Evolutionary conservation across 2,888 invertebrate genomes (phyloP), one percentile per base, ranked within the genome.

Genomic region (Pheosia gnoma): DNA sequence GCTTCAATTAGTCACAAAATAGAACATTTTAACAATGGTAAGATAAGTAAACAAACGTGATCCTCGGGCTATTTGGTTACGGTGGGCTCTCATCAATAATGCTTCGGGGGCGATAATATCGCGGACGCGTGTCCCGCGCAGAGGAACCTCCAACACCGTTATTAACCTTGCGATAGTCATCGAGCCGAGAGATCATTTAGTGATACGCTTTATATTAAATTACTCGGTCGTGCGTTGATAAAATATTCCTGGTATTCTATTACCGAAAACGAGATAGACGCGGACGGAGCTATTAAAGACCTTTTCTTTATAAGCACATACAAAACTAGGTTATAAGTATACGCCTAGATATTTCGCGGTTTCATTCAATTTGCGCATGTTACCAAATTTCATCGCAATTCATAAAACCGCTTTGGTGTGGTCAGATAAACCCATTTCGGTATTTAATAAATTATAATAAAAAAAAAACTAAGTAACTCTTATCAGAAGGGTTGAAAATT

Each of bases 141-240:
- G 88, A 88, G 78, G 87, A 86, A 88, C 91, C 86, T 81, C 90
- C 86, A 87, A 91, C 93, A 91, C 93, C 90, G 92, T 93, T 93
- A 93, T 93, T 93, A 89, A 91, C 86, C 87, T 82, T 68, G 79
- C 83, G 93, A 93, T 93, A 93, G 81, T 86, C 85, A 93, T 93
- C 93, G 87, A 82, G 75, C 82, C 79, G 76, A 84, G 87, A 92
- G 93, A 93, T 93, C 91, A 91, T 91, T 92, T 90, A 89, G 91
- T 91, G 93, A 93, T 93, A 93, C 91, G 91, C 87, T 93, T 93
- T 93, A 93, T 93, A 93, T 93, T 93, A 93, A 93, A 93, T 93
- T 93, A 93, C 93, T 91, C 88, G 92, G 92, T 91, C 93, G 91
- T 93, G 93, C 87, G 87, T 89, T 91, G 93, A 91, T 93, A 91